Evolutionary conservation across 2,888 invertebrate species (phyloP), one percentile per base, ranked within the genome.

Genomic region (Yponomeuta malinellus): DNA sequence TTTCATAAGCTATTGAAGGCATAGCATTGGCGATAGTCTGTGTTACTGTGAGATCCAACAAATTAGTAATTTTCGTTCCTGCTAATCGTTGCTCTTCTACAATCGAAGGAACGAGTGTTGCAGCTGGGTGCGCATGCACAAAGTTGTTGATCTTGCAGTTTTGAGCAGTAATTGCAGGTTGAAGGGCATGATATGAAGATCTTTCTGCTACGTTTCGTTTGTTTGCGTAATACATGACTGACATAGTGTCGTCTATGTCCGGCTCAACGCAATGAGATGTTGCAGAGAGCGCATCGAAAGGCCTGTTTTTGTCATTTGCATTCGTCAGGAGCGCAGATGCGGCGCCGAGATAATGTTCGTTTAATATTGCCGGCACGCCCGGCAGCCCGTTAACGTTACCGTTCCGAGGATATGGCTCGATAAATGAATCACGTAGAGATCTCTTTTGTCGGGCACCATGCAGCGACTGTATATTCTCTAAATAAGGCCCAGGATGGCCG

Each of bases 381-480:
- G 82, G 75, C 78, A 81, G 81, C 84, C 90, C 89, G 89, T 90
- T 90, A 90, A 79, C 81, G 79, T 86, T 87, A 87, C 89, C 84
- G 87, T 88, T 89, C 81, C 81, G 86, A 86, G 86, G 85, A 86
- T 85, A 85, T 84, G 86, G 83, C 86, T 88, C 88, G 83, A 86
- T 87, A 89, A 84, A 88, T 86, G 88, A 86, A 88, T 88, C 89
- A 87, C 87, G 88, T 87, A 83, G 85, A 83, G 83, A 84, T 82
- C 81, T 84, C 79, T 83, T 87, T 88, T 88, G 85, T 86, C 85
- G 88, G 86, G 82, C 83, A 79, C 75, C 77, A 78, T 78, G 80
- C 73, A 78, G 75, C 74, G 81, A 81, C 81, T 82, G 83, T 78
- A 86, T 80, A 84, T 86, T 82, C 81, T 81, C 81, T 78, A 83